Conservation (phyloP, 2,113 vertebrate genomes). For the Numida meleagris region DNA sequence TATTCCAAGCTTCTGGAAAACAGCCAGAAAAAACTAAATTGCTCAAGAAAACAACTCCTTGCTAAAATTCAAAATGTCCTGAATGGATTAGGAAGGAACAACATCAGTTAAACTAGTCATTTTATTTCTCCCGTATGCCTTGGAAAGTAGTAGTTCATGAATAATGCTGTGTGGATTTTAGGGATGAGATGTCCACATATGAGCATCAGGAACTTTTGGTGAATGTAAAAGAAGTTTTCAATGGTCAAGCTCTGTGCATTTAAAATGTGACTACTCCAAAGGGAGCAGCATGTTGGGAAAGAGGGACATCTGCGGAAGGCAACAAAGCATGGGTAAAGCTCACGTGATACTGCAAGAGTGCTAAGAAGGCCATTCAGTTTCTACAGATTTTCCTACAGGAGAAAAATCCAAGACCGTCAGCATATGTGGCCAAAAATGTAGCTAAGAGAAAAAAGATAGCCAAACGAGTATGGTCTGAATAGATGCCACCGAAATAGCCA, state of each 20-base stretch:
- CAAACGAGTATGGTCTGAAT: neutral
- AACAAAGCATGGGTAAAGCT: neutral
- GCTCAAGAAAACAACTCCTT: conserved; percentile 56
- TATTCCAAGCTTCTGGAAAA: conserved; percentile 57
- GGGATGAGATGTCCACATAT: fast-evolving
- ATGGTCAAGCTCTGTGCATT: neutral
- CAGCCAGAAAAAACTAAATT: conserved; percentile 58
- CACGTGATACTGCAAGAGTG: neutral
- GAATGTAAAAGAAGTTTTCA: neutral
- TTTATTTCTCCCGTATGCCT: conserved; percentile 42
- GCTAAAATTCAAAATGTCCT: conserved; percentile 49
- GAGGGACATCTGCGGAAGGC: neutral
- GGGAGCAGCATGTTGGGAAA: neutral
- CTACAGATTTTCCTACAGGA: neutral
- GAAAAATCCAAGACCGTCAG: neutral
- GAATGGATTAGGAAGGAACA: conserved; percentile 46
- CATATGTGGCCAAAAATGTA: neutral
- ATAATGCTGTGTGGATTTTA: neutral
- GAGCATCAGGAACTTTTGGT: neutral
- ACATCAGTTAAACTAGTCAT: conserved; percentile 23
- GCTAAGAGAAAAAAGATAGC: neutral
- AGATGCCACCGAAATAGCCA: neutral
- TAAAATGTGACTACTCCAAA: neutral
- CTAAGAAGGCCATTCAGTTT: neutral
- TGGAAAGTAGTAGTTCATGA: conserved; percentile 43